These are phyloP conservation scores for Oncorhynchus mykiss DNA, from an alignment of 2,113 vertebrate genomes.

Conservation along the genomic window DNA sequence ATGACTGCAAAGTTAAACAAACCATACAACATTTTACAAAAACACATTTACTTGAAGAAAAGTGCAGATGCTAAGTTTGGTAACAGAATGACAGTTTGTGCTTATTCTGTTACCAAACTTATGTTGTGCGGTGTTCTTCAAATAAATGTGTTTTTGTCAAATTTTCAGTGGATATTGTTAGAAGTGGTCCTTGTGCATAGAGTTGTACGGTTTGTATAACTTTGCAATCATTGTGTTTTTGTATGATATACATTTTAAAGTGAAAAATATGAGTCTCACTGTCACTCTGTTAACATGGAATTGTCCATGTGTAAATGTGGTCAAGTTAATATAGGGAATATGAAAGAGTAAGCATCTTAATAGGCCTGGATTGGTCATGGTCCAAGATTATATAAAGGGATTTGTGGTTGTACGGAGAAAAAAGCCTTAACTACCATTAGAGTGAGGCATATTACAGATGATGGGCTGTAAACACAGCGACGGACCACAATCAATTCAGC, in stretches of 20 bases:
- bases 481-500: conserved; percentile 54
- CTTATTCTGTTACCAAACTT: too few species aligned
- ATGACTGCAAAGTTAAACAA: background rate
- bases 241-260: too few species aligned
- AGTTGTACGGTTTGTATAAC: too few species aligned
- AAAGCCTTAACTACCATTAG: background rate
- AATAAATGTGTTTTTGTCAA: too few species aligned
- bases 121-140: too few species aligned
- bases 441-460: conserved; percentile 19
- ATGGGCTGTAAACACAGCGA: background rate
- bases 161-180: too few species aligned
- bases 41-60: background rate
- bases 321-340: background rate
- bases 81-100: too few species aligned
- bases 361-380: background rate
- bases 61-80: too few species aligned
- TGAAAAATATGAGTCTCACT: too few species aligned
- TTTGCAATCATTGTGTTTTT: too few species aligned
- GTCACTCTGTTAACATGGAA: too few species aligned
- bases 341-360: conserved; percentile 4
- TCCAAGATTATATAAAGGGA: conserved; percentile 6
- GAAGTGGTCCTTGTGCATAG: too few species aligned
- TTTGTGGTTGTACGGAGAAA: background rate
- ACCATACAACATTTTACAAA: background rate
- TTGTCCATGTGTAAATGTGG: background rate